Evolutionary conservation across 2,797 vertebrate genomes (phyloP), one percentile per base, ranked within the genome.

Genomic region (Manis pentadactyla): DNA sequence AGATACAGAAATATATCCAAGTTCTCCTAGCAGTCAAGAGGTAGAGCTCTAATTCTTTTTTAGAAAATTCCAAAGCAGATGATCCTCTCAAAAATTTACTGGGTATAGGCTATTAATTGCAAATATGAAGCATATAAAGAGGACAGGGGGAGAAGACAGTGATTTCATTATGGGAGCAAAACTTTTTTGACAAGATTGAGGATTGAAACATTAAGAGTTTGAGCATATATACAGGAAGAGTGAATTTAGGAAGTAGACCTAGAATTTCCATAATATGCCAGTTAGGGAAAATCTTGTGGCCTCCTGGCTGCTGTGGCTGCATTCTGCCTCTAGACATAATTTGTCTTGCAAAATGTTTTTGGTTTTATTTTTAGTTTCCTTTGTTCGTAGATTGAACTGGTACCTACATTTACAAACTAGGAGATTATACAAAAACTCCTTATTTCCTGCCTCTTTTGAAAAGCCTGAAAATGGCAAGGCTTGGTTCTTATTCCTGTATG

Each of bases 361-460:
- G 31, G 13, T 79, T 95, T 96, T 57, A 53, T 71, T 51, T 87
- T 59, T 69, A n/a, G 17, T 39, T 59, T 87, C 29, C 85, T 90
- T 57, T 87, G 10, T 93, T 90, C 61, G 90, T 61, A 63, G 81
- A 23, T 57, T 90, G 49, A 90, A 86, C 87, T 68, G 74, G 29
- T 46, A 79, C 31, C 74, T 59, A 13, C 9, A 69, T 93, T 83
- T 77, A 59, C 0, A 93, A 19, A 91, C 19, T 69, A 93, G 74
- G 46, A 85, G 42, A 79, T 87, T 86, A 57, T 93, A 88, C 15
- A 21, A 14, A 37, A 53, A 79, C 12, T 37, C 19, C 31, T 82
- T 73, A 53, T 75, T 85, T 85, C 4, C 31, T 81, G 15, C 29
- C 37, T n/a, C n/a, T 93, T 96, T 88, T 49, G 53, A 83, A 75